Conservation (phyloP, 1,140 invertebrate genomes). For the Anoplophora glabripennis region DNA sequence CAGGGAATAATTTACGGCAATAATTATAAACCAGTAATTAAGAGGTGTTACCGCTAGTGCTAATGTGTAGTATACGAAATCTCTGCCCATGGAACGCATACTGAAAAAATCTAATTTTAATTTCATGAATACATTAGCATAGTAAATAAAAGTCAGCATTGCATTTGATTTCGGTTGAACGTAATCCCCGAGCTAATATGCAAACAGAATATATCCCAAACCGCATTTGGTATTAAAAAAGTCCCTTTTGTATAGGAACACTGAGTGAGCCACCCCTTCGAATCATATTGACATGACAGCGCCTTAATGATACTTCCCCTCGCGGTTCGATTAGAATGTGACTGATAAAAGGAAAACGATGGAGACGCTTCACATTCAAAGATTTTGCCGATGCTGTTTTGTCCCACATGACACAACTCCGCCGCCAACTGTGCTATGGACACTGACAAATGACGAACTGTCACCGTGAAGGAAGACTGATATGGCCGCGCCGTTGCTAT, state of each 20-base stretch:
- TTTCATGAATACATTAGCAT: constrained; percentile 44
- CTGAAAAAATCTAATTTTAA: constrained; percentile 37
- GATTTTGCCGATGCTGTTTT: constrained; percentile 46
- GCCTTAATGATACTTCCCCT: constrained; percentile 47
- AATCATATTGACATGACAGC: constrained; percentile 50
- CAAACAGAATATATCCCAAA: constrained; percentile 40
- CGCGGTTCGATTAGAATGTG: constrained; percentile 40
- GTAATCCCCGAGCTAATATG: constrained; percentile 39
- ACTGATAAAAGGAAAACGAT: constrained; percentile 17
- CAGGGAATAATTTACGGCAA: too few relatives aligned
- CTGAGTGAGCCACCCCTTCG: constrained; percentile 40
- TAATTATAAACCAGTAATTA: too few relatives aligned
- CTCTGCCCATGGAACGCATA: too few relatives aligned
- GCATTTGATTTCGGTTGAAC: constrained; percentile 38
- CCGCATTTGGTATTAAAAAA: constrained; percentile 46
- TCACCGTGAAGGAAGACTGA: constrained; percentile 51
- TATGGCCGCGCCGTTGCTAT: constrained; percentile 47
- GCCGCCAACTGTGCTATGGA: constrained; percentile 48
- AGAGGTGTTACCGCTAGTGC: too few relatives aligned
- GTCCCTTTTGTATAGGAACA: constrained; percentile 45
- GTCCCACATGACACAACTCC: constrained; percentile 49
- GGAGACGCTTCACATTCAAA: constrained; percentile 39
- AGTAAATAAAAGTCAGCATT: constrained; percentile 36
- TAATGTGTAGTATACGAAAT: too few relatives aligned
- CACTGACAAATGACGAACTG: constrained; percentile 52